Conservation (phyloP, 1,140 invertebrate genomes). For the Saccostrea glomerata region DNA sequence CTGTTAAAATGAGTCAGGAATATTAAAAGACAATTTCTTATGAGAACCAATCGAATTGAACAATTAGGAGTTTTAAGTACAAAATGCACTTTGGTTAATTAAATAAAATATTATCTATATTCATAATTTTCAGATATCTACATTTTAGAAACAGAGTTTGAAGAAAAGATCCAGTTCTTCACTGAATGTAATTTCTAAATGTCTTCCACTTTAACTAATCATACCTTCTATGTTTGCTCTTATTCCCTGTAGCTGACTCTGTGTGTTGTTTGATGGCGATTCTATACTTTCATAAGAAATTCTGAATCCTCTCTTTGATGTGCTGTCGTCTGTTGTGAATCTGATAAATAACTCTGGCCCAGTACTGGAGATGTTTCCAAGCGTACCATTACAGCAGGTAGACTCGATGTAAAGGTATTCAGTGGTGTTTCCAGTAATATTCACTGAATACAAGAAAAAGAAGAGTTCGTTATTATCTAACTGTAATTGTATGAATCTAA, state of each 20-base stretch:
- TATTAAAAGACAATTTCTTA: background rate
- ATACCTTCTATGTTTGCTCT: background rate
- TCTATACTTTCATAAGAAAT: background rate
- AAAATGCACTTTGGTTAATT: too few species aligned
- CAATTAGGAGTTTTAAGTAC: too few species aligned
- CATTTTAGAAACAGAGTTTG: background rate
- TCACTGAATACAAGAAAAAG: background rate
- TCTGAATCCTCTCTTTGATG: constrained; percentile 1
- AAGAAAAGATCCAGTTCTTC: background rate
- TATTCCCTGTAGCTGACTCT: background rate
- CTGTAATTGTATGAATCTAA: too few species aligned
- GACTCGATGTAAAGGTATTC: background rate
- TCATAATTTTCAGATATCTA: background rate
- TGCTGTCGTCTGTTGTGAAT: constrained; percentile 9
- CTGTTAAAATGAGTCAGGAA: background rate
- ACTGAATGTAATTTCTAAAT: background rate
- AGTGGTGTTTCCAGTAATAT: background rate
- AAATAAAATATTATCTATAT: too few species aligned
- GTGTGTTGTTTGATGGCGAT: background rate
- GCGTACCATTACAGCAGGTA: background rate
- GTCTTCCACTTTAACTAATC: background rate
- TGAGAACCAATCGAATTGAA: background rate
- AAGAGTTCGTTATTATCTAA: too few species aligned
- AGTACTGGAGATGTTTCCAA: background rate
- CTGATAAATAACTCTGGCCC: background rate